phyloP scores from a whole-genome alignment of 2,888 invertebrate genomes.

The Cylloceria caligata region DNA sequence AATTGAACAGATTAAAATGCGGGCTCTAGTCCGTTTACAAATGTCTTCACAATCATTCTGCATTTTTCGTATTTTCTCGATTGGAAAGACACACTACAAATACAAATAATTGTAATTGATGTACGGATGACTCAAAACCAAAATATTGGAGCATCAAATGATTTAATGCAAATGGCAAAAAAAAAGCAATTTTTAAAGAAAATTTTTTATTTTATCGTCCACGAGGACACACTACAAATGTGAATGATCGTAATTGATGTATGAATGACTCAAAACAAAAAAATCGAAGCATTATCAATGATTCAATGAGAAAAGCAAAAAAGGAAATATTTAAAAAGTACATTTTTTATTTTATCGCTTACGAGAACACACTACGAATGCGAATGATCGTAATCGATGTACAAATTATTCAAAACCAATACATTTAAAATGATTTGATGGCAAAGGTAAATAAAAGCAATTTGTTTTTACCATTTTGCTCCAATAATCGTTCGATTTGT shows the following conservation, averaged over 20 bases:
- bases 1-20: too few relatives aligned
- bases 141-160: constrained; percentile 6
- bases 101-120: neutral
- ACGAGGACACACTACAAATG: constrained; percentile 4
- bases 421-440: too few relatives aligned
- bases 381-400: neutral
- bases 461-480: neutral
- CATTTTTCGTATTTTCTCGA: constrained; percentile 4
- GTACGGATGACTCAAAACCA: neutral
- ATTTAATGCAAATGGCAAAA: neutral
- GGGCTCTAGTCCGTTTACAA: neutral
- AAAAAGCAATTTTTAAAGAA: too few relatives aligned
- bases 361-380: constrained; percentile 1
- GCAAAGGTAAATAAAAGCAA: neutral
- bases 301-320: neutral
- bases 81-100: constrained; percentile 1
- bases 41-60: neutral
- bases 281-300: neutral
- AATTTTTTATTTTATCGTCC: neutral
- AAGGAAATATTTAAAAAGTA: too few relatives aligned
- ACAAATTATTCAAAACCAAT: neutral
- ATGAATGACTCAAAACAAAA: neutral
- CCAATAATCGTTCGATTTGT: neutral
- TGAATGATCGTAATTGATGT: neutral
- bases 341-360: constrained; percentile 7